Evolutionary conservation across 2,797 vertebrate species (phyloP).

Genomic region (Eulemur albifrons): DNA sequence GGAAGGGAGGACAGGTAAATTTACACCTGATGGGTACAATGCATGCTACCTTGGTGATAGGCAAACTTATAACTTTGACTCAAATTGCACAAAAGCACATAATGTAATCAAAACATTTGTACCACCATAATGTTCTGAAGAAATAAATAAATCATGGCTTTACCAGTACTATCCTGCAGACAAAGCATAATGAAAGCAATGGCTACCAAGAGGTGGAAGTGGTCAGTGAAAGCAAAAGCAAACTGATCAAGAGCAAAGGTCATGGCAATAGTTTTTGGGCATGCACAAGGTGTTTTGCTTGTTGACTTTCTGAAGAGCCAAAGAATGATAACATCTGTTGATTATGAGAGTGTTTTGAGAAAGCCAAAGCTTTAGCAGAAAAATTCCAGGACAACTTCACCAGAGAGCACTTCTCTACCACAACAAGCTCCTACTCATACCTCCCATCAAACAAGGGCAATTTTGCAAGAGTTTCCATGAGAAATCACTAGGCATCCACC

Average conservation of each 20-base stretch:
- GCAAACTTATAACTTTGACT: too few species aligned
- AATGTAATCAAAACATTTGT: too few species aligned
- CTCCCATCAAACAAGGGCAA: not conserved
- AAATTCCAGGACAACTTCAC: not conserved
- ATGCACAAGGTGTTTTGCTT: not conserved
- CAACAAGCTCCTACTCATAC: not conserved
- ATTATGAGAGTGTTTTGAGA: not conserved
- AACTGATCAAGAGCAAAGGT: not conserved
- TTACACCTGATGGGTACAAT: too few species aligned
- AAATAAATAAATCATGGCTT: not conserved
- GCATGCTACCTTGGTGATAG: too few species aligned
- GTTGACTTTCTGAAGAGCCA: not conserved
- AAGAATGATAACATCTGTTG: not conserved
- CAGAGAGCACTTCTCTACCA: not conserved
- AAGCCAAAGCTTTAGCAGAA: not conserved
- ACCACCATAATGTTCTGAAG: too few species aligned
- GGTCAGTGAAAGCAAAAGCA: not conserved
- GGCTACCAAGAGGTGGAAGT: not conserved
- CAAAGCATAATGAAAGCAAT: not conserved
- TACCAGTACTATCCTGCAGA: not conserved
- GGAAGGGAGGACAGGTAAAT: too few species aligned
- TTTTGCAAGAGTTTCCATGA: not conserved
- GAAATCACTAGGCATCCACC: not conserved
- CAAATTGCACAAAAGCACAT: too few species aligned
- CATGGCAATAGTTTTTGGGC: not conserved